Evolutionary conservation across 2,888 invertebrate genomes (phyloP), one percentile per base, ranked within the genome.

Genomic region (Tolmerus cingulatus): DNA sequence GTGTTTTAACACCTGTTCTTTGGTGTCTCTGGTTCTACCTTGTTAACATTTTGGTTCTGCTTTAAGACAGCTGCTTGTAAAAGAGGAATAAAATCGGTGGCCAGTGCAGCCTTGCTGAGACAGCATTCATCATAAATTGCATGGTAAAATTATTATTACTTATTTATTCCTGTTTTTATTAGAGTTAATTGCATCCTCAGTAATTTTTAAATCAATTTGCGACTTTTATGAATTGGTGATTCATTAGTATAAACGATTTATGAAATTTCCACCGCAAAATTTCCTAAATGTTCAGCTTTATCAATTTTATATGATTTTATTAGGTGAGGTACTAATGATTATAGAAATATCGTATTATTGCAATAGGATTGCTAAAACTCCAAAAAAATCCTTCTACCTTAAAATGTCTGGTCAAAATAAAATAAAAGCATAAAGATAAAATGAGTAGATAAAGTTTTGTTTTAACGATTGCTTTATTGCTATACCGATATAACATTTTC

Each of bases 111-210:
- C 12, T 66, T 66, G 66, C 66, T 66, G 27, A 66, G 5, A 66
- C 19, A 66, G 66, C 66, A 23, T 19, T 66, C 66, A 66, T 23
- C 66, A 66, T 2, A 66, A 85, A 27, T 85, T 85, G 85, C 74
- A 85, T 85, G 85, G 85, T 85, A 85, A 85, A 16, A 1, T 51
- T 51, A 8, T n/a, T n/a, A 16, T 51, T 51, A n/a, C 5, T 51
- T 0, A 51, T 51, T 51, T 51, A n/a, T n/a, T 51, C 19, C n/a
- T 51, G n/a, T 1, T 16, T n/a, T 7, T 51, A 16, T 51, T n/a
- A 51, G 16, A n/a, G n/a, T 8, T 51, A 51, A n/a, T 7, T 51
- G n/a, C 16, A 46, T 51, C 19, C 2, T 16, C 14, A 51, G 16
- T n/a, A 1, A 51, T 14, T n/a, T n/a, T 43, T 0, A 43, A 43